Percentiles rank a stretch among this genome's conserved stretches.
These are phyloP conservation scores for Epizoanthus rinbou DNA, from an alignment of 92 coral and sea anemone genomes.

Conservation along the genomic window DNA sequence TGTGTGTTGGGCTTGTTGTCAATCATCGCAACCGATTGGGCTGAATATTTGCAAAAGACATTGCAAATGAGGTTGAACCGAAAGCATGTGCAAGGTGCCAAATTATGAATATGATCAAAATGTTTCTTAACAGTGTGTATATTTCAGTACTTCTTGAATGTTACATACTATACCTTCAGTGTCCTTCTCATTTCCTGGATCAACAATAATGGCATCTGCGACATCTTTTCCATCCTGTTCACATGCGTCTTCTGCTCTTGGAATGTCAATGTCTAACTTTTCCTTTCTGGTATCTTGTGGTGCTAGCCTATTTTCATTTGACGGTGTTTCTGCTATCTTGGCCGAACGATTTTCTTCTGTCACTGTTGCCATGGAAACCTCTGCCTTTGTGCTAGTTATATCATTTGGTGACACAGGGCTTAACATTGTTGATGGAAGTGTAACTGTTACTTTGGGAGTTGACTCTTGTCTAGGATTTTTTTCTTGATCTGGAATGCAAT, in stretches of 20 bases:
- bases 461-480: conserved; percentile 7
- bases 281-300: background rate
- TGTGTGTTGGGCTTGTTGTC: no score
- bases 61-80: no score
- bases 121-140: background rate
- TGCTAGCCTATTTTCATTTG: conserved; percentile 22
- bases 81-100: no score
- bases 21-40: no score
- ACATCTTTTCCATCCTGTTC: background rate
- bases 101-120: no score
- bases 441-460: background rate
- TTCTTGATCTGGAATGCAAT: conserved; percentile 3
- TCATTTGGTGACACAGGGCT: conserved; percentile 65
- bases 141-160: background rate
- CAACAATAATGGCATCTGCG: background rate
- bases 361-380: conserved; percentile 28
- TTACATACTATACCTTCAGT: background rate
- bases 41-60: no score
- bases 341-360: conserved; percentile 21
- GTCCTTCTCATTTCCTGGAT: background rate
- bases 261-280: background rate
- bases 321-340: conserved; percentile 24
- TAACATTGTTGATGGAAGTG: conserved; percentile 59
- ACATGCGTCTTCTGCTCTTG: background rate
- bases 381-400: conserved; percentile 40